phyloP scores from a whole-genome alignment of 2,797 vertebrate genomes.

The Acrocephalus scirpaceus region DNA sequence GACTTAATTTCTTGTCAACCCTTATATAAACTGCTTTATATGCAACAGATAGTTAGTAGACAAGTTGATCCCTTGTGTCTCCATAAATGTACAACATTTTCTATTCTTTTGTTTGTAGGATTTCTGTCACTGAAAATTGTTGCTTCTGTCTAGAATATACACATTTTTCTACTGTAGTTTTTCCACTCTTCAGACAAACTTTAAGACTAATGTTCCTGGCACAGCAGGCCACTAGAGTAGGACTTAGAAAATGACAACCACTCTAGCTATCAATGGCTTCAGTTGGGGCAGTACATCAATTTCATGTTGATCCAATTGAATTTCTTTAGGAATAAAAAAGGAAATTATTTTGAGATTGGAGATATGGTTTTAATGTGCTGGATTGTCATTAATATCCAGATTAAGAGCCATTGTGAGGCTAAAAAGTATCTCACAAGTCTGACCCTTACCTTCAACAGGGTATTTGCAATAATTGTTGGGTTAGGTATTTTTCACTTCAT shows the following conservation, averaged over 20 bases:
- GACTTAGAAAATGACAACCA: not conserved
- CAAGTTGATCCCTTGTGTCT: not conserved
- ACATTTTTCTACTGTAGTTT: not conserved
- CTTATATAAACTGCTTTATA: not conserved
- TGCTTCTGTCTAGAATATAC: not conserved
- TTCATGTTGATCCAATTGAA: not conserved
- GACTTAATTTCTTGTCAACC: not conserved
- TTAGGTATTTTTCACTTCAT: not conserved
- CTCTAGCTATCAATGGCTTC: not conserved
- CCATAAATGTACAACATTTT: not conserved
- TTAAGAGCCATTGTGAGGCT: not conserved
- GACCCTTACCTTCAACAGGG: not conserved
- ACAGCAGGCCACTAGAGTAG: not conserved
- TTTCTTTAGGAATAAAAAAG: not conserved
- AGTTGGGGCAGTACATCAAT: not conserved
- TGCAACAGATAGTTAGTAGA: not conserved
- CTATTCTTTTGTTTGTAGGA: not conserved
- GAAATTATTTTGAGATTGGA: not conserved
- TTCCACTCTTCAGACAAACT: not conserved
- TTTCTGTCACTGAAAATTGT: not conserved
- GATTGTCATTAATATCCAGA: not conserved
- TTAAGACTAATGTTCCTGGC: not conserved
- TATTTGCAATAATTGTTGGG: not conserved
- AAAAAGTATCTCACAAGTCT: not conserved
- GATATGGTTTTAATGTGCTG: not conserved